Evolutionary conservation across 2,888 invertebrate species (phyloP), one percentile per base, ranked within the genome.

Genomic region (Parascotia fuliginaria): DNA sequence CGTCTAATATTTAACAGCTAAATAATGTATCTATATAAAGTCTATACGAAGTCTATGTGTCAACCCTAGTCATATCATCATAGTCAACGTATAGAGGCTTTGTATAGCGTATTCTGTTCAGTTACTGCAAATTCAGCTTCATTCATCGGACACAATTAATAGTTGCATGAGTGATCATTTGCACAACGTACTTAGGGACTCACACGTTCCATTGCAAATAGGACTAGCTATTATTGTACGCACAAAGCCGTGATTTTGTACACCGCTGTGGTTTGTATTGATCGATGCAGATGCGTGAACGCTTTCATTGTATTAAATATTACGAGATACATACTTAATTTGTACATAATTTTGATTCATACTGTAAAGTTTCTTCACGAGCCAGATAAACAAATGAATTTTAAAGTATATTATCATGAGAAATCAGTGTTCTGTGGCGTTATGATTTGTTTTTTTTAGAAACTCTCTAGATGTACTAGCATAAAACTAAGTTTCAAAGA

Each of bases 101-200:
- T 48, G 38, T 44, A 44, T 43, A 42, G 40, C 9, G 42, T 33
- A 44, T 5, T 4, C 42, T 41, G 33, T 42, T 58, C 49, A 54
- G 38, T 61, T 33, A 58, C 58, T 49, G 62, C 62, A 62, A 61
- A 61, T 61, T 58, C 62, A 54, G 46, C 54, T 58, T 54, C 60
- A 61, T 61, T 61, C 42, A 16, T 60, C 13, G 57, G 53, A 57
- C 53, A 48, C 33, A 52, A 60, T 60, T 60, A 61, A 24, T 57
- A 42, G 36, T 43, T 33, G 38, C 45, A 53, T 60, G 42, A 33
- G 15, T 36, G 42, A 52, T 60, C 33, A 43, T 48, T 56, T 52
- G 16, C 22, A 33, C 12, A 32, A 44, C 36, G 32, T 14, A 45
- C 32, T 32, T 42, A 32, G 41, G 9, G 12, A 31, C 28, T 39